Percentiles rank a stretch among this genome's conserved stretches.
Conservation (phyloP, 2,113 vertebrate species). For the Pollimyrus isidori region DNA sequence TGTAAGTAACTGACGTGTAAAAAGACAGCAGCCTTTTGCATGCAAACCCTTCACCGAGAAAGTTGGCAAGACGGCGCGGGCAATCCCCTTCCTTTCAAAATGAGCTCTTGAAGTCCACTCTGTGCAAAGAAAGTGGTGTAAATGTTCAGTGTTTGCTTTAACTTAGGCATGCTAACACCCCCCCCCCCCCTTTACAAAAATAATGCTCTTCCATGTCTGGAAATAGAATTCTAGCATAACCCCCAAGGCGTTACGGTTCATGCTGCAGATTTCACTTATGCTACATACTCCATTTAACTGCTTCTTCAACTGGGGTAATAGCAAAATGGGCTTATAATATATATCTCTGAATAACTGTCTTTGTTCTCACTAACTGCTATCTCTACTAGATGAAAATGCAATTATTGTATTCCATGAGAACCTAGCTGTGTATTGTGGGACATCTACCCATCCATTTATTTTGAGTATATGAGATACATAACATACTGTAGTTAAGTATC, state of each 20-base stretch:
- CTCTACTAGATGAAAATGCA: background rate
- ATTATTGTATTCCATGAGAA: background rate
- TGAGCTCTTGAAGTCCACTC: background rate
- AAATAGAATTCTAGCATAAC: background rate
- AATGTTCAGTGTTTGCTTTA: background rate
- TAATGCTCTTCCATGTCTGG: background rate
- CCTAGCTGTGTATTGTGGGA: background rate
- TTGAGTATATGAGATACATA: background rate
- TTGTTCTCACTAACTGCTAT: background rate
- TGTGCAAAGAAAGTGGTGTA: background rate
- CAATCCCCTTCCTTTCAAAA: background rate
- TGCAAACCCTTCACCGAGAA: background rate
- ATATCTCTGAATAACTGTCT: background rate
- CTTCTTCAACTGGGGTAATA: background rate
- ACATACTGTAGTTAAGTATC: background rate
- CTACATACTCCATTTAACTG: background rate
- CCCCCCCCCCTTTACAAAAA: background rate
- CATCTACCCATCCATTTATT: background rate
- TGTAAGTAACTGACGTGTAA: conserved; percentile 66
- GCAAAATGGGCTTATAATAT: background rate
- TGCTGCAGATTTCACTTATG: background rate
- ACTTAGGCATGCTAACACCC: background rate
- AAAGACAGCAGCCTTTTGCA: background rate
- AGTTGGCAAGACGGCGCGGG: background rate
- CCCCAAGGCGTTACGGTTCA: background rate